Base-by-base conservation (phyloP, 2,888 invertebrate species). In the Nezara viridula region DNA sequence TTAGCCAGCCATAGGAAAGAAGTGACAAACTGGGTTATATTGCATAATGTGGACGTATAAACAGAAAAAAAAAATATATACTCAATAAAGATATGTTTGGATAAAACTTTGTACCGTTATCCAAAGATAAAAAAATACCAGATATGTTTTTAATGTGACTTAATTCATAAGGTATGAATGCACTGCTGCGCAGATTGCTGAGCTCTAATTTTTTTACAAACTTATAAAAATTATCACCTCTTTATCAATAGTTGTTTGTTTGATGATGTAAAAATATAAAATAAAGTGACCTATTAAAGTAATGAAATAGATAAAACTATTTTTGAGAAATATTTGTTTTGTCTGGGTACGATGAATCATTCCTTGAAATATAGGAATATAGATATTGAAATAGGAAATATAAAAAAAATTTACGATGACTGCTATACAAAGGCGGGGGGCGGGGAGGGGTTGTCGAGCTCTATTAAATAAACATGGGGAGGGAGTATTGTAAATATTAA, bases 381-480 rank as follows among this genome's bases (percentile, higher is more conserved):
- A n/a, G n/a, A n/a, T n/a, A n/a, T n/a, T n/a, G n/a, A n/a, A 37
- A 37, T 12, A 12, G 66, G 21, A 19, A 73, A 73, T 73, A 73
- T 73, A 32, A 21, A 37, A 73, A 73, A 73, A 37, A 73, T 73
- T 73, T 32, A 73, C 10, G 32, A 21, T 21, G 66, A 73, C 32
- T 32, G 16, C 66, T 37, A 37, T 19, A 73, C 66, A 73, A 37
- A 73, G 66, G 14, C 66, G 32, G 27, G 66, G 19, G 7, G 32
- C 37, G 32, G 66, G 37, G 37, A 27, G 12, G n/a, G n/a, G n/a
- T n/a, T n/a, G n/a, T n/a, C n/a, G n/a, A n/a, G n/a, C n/a, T n/a
- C 66, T 1, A 73, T 73, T 73, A 73, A 73, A 73, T 73, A 73
- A 37, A 73, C 66, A 73, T 73, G 37, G 66, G 19, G 32, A 21